phyloP scores from a whole-genome alignment of 1,140 invertebrate species.

The Oryctes rhinoceros region DNA sequence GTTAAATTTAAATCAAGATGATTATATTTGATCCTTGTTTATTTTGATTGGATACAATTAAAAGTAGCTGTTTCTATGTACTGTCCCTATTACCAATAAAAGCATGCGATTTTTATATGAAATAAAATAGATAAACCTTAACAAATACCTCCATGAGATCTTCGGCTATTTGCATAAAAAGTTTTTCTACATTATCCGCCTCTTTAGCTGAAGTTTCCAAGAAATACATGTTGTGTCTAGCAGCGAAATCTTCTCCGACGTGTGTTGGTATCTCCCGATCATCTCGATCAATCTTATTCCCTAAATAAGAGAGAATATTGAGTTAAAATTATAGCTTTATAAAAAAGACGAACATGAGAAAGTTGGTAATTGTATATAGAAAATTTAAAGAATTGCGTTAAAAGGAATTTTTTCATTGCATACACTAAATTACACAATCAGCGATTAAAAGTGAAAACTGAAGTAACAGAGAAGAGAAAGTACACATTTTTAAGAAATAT shows the following conservation, averaged over 20 bases:
- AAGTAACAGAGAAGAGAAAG: conserved; percentile 16
- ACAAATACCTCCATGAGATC: conserved; percentile 83
- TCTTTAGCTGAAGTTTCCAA: conserved; percentile 98
- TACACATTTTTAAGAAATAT: not conserved
- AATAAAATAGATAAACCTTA: conserved; percentile 28
- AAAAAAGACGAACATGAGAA: not conserved
- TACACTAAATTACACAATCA: conserved; percentile 8
- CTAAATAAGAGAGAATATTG: conserved; percentile 60
- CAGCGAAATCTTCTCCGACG: conserved; percentile 96
- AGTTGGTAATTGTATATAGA: not conserved
- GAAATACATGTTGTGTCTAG: conserved; percentile 96
- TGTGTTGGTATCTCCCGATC: conserved; percentile 93
- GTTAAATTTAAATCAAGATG: no score
- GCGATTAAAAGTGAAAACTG: conserved; percentile 9
- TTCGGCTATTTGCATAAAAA: conserved; percentile 95
- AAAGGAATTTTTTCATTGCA: not conserved
- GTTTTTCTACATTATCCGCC: conserved; percentile 95
- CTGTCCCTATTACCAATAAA: no score
- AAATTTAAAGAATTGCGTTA: not conserved
- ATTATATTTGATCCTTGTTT: no score
- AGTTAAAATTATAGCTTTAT: no score
- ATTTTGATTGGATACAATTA: no score
- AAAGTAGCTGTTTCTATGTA: no score
- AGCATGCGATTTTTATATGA: not conserved
- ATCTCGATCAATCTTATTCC: conserved; percentile 96